Conservation (phyloP, 2,888 invertebrate genomes). For the Cheilosia impressa region DNA sequence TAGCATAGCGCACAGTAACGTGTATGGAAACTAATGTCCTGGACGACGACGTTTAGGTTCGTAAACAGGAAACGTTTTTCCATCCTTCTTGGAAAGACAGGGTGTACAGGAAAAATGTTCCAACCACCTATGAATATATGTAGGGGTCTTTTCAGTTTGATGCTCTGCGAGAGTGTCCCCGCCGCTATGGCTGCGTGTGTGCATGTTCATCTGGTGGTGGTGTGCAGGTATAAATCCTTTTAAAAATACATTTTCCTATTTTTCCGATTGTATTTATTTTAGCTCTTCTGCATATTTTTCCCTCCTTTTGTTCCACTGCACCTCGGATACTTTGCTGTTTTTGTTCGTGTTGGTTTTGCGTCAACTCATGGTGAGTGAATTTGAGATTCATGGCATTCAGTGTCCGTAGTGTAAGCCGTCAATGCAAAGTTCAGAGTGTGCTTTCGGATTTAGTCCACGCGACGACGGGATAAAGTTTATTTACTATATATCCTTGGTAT, state of each 20-base stretch:
- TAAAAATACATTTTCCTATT: slow-evolving; percentile 62
- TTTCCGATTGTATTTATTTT: slow-evolving; percentile 61
- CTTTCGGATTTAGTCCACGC: slow-evolving; percentile 15
- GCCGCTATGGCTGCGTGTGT: background rate
- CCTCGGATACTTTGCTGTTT: slow-evolving; percentile 5
- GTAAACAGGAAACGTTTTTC: slow-evolving; percentile 73
- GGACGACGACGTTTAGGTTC: slow-evolving; percentile 69
- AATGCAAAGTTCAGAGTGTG: slow-evolving; percentile 45
- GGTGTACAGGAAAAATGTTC: slow-evolving; percentile 37
- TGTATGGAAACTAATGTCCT: slow-evolving; percentile 73
- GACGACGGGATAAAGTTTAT: slow-evolving; percentile 5
- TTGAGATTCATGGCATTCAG: slow-evolving; percentile 53
- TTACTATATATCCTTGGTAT: background rate
- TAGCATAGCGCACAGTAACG: slow-evolving; percentile 49
- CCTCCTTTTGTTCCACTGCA: slow-evolving; percentile 29
- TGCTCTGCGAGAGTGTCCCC: slow-evolving; percentile 39
- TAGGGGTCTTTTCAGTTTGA: slow-evolving; percentile 53
- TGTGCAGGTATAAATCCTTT: slow-evolving; percentile 47
- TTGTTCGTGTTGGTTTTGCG: background rate
- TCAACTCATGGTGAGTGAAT: slow-evolving; percentile 30
- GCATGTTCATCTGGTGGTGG: slow-evolving; percentile 4
- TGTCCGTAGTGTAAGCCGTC: slow-evolving; percentile 43
- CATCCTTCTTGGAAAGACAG: slow-evolving; percentile 25
- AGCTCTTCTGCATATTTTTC: slow-evolving; percentile 36
- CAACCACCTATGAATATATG: background rate